These are phyloP conservation scores for Heteractis magnifica DNA, from an alignment of 92 coral and sea anemone genomes.

Conservation along the genomic window DNA sequence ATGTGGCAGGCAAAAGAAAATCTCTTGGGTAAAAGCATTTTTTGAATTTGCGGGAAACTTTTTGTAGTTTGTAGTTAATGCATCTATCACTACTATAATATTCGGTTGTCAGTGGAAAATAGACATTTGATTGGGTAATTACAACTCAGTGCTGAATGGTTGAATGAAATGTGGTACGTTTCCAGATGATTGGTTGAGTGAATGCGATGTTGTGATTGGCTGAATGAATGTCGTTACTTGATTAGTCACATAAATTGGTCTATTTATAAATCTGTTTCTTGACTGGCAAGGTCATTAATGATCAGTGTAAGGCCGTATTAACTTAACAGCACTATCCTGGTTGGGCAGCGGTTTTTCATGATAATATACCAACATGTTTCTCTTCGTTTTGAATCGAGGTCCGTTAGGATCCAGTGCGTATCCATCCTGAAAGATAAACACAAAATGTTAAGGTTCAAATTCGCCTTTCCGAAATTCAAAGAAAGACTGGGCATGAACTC, in stretches of 20 bases:
- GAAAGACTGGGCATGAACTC: too few relatives aligned
- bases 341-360: slow-evolving; percentile 47
- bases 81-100: background rate
- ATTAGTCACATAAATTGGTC: background rate
- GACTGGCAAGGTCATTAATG: background rate
- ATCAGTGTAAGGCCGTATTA: slow-evolving; percentile 14
- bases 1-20: too few relatives aligned
- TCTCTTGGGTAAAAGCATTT: too few relatives aligned
- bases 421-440: slow-evolving; percentile 29
- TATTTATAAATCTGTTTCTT: background rate
- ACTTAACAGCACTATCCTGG: slow-evolving; percentile 19
- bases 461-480: too few relatives aligned
- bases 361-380: slow-evolving; percentile 40
- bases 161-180: background rate
- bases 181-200: background rate
- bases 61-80: too few relatives aligned
- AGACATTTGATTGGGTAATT: background rate
- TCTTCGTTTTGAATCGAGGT: slow-evolving; percentile 31
- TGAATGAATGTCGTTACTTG: background rate
- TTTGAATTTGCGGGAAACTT: background rate
- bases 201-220: background rate
- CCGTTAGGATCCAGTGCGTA: slow-evolving; percentile 60
- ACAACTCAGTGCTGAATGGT: background rate
- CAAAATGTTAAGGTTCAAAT: too few relatives aligned
- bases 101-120: background rate